Evolutionary conservation across 2,797 vertebrate genomes (phyloP), one percentile per base, ranked within the genome.

Genomic region (Paramormyrops hopkinsi): DNA sequence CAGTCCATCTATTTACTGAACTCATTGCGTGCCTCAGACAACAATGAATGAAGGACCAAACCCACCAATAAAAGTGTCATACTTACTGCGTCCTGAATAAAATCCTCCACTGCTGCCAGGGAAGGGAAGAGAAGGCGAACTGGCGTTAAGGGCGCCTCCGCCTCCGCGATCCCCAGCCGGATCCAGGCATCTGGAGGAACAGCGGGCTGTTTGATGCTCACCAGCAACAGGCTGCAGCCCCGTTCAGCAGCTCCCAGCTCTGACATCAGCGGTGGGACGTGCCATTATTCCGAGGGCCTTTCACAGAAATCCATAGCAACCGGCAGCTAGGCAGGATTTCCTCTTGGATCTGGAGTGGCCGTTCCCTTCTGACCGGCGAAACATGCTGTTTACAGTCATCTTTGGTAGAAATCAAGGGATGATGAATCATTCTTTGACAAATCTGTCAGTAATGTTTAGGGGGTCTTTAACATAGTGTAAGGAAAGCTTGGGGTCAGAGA

Each of bases 281-380:
- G 95, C 93, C 93, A 89, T 94, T 94, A 92, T 89, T 93, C 92
- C 90, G 92, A 94, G 95, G 93, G 94, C 95, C 96, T 95, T 94
- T 92, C 92, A 95, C 93, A 95, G 89, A 95, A 95, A 95, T 94
- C 96, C 96, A 97, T 96, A 96, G 96, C 95, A 96, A 97, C 96
- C 92, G 90, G 86, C 92, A 90, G 92, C 91, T 82, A 91, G 89
- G 89, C n/a, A 92, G 93, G 88, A 92, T 90, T 92, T 91, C 92
- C 93, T 85, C 90, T 93, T 92, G 91, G 92, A 94, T 94, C 91
- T 89, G 90, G 91, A 93, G 94, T 92, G 92, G 93, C 93, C 91
- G 87, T 59, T 3, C n/a, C 93, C 91, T 90, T 93, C 91, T 92
- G 92, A 92, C 91, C 90, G 88, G 89, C 59, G 89, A 91, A 79